These are phyloP conservation scores for Morus bassanus DNA, from an alignment of 2,797 vertebrate genomes.

Conservation along the genomic window DNA sequence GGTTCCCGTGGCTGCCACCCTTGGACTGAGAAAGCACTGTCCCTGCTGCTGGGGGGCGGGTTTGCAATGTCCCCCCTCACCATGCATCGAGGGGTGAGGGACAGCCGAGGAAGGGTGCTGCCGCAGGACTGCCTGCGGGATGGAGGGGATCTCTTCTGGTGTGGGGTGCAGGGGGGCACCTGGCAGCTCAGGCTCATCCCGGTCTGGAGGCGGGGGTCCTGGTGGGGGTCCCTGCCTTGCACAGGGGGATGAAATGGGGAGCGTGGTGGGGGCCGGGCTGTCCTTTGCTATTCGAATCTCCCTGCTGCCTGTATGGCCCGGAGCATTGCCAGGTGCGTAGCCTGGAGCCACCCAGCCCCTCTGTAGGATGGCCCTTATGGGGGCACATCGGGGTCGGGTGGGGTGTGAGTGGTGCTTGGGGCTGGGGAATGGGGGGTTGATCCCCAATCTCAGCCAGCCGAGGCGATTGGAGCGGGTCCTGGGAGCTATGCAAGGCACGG, in stretches of 20 bases:
- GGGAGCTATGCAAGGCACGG: not conserved
- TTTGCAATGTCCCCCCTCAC: not conserved
- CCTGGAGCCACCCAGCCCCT: not conserved
- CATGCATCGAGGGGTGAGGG: fast-evolving
- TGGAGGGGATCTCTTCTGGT: not conserved
- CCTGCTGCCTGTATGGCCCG: fast-evolving
- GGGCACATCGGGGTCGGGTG: fast-evolving
- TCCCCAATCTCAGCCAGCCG: fast-evolving
- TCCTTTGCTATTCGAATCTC: not conserved
- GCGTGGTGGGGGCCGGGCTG: fast-evolving
- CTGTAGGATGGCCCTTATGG: fast-evolving
- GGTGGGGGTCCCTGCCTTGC: not conserved
- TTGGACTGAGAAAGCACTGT: fast-evolving
- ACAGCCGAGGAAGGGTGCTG: not conserved
- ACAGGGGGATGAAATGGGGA: fast-evolving
- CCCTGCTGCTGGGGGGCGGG: not conserved
- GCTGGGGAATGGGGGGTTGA: not conserved
- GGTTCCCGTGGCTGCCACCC: not conserved
- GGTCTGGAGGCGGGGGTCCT: not conserved
- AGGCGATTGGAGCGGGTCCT: fast-evolving
- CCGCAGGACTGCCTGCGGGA: not conserved
- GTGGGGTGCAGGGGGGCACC: not conserved
- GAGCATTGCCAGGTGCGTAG: fast-evolving
- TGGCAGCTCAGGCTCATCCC: not conserved
- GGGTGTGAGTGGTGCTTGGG: not conserved